Conservation (phyloP, 53 echinoderm and acorn worm genomes). For the Holothuria scabra region DNA sequence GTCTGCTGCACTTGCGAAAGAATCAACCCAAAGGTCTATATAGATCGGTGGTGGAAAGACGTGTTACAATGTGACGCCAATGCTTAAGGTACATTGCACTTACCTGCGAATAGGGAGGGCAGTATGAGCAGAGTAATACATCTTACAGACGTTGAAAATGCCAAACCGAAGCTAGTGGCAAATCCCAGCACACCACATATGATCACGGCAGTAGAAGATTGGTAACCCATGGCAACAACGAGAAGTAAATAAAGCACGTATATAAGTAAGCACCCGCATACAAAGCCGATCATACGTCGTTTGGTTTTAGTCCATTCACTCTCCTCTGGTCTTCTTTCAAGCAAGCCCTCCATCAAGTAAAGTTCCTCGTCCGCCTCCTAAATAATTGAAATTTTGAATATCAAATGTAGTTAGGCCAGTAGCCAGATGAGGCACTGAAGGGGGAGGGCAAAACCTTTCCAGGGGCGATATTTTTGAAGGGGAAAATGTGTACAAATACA, state of each 20-base stretch:
- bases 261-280: slow-evolving; percentile 63
- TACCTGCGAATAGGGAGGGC: slow-evolving; percentile 87
- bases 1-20: no score
- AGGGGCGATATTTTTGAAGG: no score
- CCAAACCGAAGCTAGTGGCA: slow-evolving; percentile 79
- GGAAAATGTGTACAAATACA: no score
- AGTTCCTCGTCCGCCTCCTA: slow-evolving; percentile 35
- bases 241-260: slow-evolving; percentile 71
- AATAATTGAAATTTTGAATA: not conserved
- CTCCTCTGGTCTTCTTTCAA: slow-evolving; percentile 52
- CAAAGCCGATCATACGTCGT: slow-evolving; percentile 66
- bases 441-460: no score
- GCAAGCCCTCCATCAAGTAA: slow-evolving; percentile 47
- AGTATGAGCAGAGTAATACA: slow-evolving; percentile 84
- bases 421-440: no score
- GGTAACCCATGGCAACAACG: slow-evolving; percentile 64
- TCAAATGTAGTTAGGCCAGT: no score
- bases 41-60: no score
- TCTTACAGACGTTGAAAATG: slow-evolving; percentile 70
- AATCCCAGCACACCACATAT: slow-evolving; percentile 60
- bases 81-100: no score
- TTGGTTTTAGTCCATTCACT: slow-evolving; percentile 58
- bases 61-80: no score
- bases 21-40: no score
- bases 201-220: slow-evolving; percentile 60